phyloP scores from a whole-genome alignment of 2,113 vertebrate genomes.

The Tetrax tetrax region DNA sequence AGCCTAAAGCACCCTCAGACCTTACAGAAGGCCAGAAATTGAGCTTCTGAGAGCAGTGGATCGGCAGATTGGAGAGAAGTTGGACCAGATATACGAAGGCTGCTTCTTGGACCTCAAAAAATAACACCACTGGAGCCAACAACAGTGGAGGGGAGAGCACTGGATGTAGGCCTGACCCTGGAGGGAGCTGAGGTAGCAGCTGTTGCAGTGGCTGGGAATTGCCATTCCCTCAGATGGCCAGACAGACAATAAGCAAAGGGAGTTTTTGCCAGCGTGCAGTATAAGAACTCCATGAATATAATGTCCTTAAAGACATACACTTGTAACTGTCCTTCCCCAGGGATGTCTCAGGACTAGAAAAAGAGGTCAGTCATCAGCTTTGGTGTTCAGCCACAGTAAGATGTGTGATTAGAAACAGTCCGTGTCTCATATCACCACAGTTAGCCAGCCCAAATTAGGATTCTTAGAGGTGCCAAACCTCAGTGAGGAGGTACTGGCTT shows the following conservation, averaged over 20 bases:
- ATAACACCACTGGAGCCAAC: background rate
- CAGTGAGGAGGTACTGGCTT: background rate
- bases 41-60: background rate
- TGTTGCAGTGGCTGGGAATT: background rate
- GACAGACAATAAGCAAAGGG: background rate
- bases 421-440: background rate
- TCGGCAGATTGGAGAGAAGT: background rate
- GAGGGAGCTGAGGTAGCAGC: background rate
- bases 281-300: background rate
- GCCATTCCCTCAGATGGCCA: background rate
- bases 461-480: background rate
- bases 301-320: background rate
- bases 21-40: background rate
- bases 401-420: background rate
- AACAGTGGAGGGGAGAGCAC: background rate
- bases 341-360: background rate
- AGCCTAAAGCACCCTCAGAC: background rate
- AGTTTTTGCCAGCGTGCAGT: background rate
- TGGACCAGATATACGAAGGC: background rate
- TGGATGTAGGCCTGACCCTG: background rate
- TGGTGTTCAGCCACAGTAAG: background rate
- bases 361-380: background rate
- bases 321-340: background rate
- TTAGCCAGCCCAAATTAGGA: background rate
- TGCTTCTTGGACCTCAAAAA: background rate